Base-by-base conservation (phyloP, 1,140 invertebrate species). In the Saccostrea cuccullata region DNA sequence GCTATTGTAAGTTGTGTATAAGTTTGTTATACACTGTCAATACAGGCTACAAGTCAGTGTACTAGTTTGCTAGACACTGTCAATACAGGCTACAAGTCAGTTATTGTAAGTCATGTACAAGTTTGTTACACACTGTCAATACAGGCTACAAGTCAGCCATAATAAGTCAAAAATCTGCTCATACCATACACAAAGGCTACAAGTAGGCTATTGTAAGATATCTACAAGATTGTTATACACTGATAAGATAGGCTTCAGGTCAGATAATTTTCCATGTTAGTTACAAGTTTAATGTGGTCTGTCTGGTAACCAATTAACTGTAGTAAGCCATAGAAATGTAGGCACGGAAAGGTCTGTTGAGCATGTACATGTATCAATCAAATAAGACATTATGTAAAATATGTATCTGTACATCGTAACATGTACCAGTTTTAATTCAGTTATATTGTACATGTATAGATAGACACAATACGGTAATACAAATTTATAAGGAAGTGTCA, bases 31-130 rank as follows among this genome's bases (percentile, higher is more conserved):
- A 90, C 36, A 89, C 90, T 15, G 58, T 70, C 70, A 89, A 86
- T 47, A 89, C 86, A 36, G 58, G 83, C 55, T 87, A 82, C 30
- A 90, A 70, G 55, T 89, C 87, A 58, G 40, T 11, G 77, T 88
- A n/a, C 8, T n/a, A 13, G 70, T 77, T n/a, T 30, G 6, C 20
- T 20, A 1, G 1, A 2, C 1, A 26, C 9, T n/a, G 26, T 26
- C 6, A 70, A 70, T 13, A 26, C 6, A 77, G 23, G 15, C 58
- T 60, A n/a, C 12, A 77, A 30, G 12, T 77, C 70, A 13, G 23
- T 6, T 77, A 40, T 40, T 77, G 23, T 36, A 77, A 77, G 23
- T 40, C 36, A 40, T 4, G 15, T 30, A 77, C 23, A 77, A 5
- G 70, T 77, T 23, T 73, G 70, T 2, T 6, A 2, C 3, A 70